These are phyloP conservation scores for Nannoperca australis DNA, from an alignment of 2,797 vertebrate species.

Conservation along the genomic window DNA sequence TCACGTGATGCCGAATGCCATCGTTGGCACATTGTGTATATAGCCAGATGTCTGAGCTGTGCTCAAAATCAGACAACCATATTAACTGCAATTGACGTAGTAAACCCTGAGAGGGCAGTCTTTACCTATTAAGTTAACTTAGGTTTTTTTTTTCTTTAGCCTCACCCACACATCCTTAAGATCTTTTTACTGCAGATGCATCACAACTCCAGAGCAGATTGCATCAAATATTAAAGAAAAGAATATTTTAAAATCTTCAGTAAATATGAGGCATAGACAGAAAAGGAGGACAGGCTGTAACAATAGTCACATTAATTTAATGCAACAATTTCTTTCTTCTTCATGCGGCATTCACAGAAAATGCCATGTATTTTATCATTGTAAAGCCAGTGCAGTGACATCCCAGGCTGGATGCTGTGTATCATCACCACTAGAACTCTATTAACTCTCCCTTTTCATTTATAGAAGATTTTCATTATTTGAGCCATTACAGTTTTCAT, in stretches of 20 bases:
- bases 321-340: constrained; percentile 9
- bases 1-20: background rate
- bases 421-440: constrained; percentile 49
- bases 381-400: constrained; percentile 18
- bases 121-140: constrained; percentile 64
- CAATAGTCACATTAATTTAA: constrained; percentile 27
- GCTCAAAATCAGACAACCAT: constrained; percentile 10
- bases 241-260: constrained; percentile 36
- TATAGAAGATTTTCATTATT: constrained; percentile 65
- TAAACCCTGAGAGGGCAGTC: constrained; percentile 81
- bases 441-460: constrained; percentile 64
- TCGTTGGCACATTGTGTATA: background rate
- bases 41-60: background rate
- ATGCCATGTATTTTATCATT: background rate
- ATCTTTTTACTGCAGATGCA: constrained; percentile 40
- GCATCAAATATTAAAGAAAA: constrained; percentile 46
- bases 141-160: constrained; percentile 32
- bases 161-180: constrained; percentile 50
- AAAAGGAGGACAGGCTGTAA: constrained; percentile 17
- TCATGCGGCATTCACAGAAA: constrained; percentile 10
- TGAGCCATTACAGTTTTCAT: constrained; percentile 68
- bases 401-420: constrained; percentile 30
- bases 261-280: constrained; percentile 17
- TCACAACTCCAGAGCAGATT: constrained; percentile 36
- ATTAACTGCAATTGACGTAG: constrained; percentile 60